These are phyloP conservation scores for Seriola rivoliana DNA, from an alignment of 2,113 vertebrate genomes.

Conservation along the genomic window DNA sequence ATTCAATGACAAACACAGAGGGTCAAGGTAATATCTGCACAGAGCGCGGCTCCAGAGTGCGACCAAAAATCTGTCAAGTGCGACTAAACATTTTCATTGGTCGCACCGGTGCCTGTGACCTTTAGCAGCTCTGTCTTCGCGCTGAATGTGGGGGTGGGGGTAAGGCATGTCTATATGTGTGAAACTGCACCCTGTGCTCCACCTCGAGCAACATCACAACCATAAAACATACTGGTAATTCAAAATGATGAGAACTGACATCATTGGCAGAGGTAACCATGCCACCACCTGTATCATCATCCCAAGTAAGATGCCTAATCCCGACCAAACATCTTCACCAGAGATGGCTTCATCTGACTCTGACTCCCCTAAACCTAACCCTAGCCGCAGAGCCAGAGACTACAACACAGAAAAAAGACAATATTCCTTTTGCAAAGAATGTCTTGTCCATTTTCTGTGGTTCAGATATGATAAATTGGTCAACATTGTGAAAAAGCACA, in stretches of 20 bases:
- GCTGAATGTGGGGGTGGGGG: too few relatives aligned
- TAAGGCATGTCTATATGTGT: too few relatives aligned
- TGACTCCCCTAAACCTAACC: too few relatives aligned
- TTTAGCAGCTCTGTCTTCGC: too few relatives aligned
- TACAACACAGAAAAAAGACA: background rate
- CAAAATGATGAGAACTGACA: too few relatives aligned
- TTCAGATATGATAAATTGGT: background rate
- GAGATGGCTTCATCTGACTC: background rate
- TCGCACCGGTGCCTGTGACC: too few relatives aligned
- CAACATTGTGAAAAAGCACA: background rate
- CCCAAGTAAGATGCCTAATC: background rate
- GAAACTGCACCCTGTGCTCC: too few relatives aligned
- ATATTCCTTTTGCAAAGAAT: background rate
- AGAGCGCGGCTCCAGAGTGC: background rate
- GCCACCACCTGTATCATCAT: slow-evolving; percentile 1
- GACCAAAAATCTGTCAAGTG: too few relatives aligned
- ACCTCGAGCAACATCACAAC: too few relatives aligned
- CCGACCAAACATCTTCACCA: background rate
- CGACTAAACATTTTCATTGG: too few relatives aligned
- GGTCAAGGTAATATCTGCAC: slow-evolving; percentile 42
- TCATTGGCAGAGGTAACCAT: background rate
- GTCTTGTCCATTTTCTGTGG: background rate
- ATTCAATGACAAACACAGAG: slow-evolving; percentile 29
- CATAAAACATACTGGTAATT: too few relatives aligned
- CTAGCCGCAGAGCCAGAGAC: background rate